These are phyloP conservation scores for Nymphalis io DNA, from an alignment of 1,140 invertebrate genomes.

Conservation along the genomic window DNA sequence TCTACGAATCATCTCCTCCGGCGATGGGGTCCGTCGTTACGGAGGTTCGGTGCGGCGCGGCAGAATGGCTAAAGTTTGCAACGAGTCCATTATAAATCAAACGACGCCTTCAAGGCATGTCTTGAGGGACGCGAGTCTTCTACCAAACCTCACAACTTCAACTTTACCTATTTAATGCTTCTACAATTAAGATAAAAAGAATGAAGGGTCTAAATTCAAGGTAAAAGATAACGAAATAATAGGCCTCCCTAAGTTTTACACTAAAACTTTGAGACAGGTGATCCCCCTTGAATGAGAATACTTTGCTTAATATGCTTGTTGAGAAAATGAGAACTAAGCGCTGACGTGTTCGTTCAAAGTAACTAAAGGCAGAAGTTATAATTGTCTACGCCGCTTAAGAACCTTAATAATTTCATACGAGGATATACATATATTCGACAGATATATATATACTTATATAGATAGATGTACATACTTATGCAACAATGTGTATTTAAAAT, in stretches of 20 bases:
- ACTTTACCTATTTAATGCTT: slow-evolving; percentile 75
- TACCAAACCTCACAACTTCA: slow-evolving; percentile 67
- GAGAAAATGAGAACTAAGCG: slow-evolving; percentile 6
- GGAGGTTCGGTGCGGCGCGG: slow-evolving; percentile 70
- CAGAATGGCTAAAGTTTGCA: slow-evolving; percentile 77
- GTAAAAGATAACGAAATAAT: slow-evolving; percentile 79
- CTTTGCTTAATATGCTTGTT: slow-evolving; percentile 16
- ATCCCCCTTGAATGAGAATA: slow-evolving; percentile 27
- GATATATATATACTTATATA: too few species aligned
- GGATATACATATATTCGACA: neutral
- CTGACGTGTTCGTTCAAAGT: slow-evolving; percentile 13
- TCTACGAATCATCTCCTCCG: slow-evolving; percentile 79
- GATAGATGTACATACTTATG: too few species aligned
- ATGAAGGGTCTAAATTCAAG: slow-evolving; percentile 77
- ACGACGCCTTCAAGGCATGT: slow-evolving; percentile 77
- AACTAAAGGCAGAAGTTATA: slow-evolving; percentile 6
- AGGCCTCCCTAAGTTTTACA: slow-evolving; percentile 61
- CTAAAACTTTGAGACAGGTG: slow-evolving; percentile 48
- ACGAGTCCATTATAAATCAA: slow-evolving; percentile 81
- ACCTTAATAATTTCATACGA: slow-evolving; percentile 1
- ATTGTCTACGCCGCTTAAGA: neutral
- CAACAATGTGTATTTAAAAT: too few species aligned
- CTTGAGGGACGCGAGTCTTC: slow-evolving; percentile 73
- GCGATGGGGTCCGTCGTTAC: slow-evolving; percentile 77
- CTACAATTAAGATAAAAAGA: slow-evolving; percentile 81